Evolutionary conservation across 2,113 vertebrate genomes (phyloP), one percentile per base, ranked within the genome.

Genomic region (Merops nubicus): DNA sequence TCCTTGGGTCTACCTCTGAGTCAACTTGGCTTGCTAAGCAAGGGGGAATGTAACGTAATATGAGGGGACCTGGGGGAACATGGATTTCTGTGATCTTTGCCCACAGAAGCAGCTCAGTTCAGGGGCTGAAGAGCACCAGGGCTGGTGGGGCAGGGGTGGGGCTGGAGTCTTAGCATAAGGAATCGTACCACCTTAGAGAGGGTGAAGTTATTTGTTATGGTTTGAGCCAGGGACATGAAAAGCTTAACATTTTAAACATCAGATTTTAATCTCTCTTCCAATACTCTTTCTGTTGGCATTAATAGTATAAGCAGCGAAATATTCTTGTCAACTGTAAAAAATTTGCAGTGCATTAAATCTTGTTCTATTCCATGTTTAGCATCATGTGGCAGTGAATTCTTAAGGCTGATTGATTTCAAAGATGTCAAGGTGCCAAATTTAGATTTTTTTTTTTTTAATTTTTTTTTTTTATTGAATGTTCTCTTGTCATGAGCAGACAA

Each of bases 381-480:
- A 50, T 85, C 40, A 34, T 8, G 26, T 72, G 38, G 69, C 51
- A 88, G 43, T 47, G 53, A 91, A 68, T 89, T 88, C 38, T 79
- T n/a, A 88, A 53, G 43, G 77, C 47, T 60, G 38, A 40, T 40
- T 65, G 89, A 78, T 91, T 89, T 85, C 31, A 88, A 82, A 91
- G 65, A 64, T 85, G 29, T 50, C 51, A 60, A 78, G 65, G 62
- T 93, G 73, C 73, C 77, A 81, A 60, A 64, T 82, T 56, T 43
- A 81, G 33, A 21, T 75, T 85, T n/a, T n/a, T n/a, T n/a, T n/a
- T n/a, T n/a, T n/a, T n/a, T n/a, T n/a, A n/a, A n/a, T n/a, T n/a
- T n/a, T n/a, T n/a, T n/a, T n/a, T n/a, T n/a, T 88, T 94, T 94
- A 87, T 85, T 87, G 77, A 78, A 87, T 63, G 43, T 38, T 85